Conservation (phyloP, 1,140 invertebrate species). For the Wiebesia pumilae region DNA sequence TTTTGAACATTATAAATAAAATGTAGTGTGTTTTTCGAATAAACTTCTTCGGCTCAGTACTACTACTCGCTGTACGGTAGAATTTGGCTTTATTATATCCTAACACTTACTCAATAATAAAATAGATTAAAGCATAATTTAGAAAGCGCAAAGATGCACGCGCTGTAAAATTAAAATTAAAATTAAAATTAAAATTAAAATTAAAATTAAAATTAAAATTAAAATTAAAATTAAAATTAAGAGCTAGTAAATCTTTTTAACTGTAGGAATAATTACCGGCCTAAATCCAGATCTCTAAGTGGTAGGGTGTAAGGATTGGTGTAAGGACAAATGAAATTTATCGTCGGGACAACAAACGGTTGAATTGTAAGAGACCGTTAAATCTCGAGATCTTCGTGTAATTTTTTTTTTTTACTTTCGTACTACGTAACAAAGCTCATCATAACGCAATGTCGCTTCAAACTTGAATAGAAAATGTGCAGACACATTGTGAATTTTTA, state of each 20-base stretch:
- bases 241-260: neutral
- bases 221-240: constrained; percentile 4
- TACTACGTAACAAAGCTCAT: no score
- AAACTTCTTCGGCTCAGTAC: neutral
- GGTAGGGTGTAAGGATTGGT: neutral
- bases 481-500: no score
- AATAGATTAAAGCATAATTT: neutral
- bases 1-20: no score
- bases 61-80: neutral
- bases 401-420: no score
- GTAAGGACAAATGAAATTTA: neutral
- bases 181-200: constrained; percentile 4
- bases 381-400: no score
- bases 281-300: neutral
- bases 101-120: neutral
- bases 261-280: neutral
- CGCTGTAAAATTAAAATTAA: neutral
- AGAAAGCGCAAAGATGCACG: neutral
- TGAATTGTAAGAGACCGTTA: no score
- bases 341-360: neutral
- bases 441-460: no score
- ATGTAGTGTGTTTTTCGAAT: no score
- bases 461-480: no score
- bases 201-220: constrained; percentile 4
- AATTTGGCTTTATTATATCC: neutral